Evolutionary conservation across 2,113 vertebrate species (phyloP).

Genomic region (Struthidea cinerea): DNA sequence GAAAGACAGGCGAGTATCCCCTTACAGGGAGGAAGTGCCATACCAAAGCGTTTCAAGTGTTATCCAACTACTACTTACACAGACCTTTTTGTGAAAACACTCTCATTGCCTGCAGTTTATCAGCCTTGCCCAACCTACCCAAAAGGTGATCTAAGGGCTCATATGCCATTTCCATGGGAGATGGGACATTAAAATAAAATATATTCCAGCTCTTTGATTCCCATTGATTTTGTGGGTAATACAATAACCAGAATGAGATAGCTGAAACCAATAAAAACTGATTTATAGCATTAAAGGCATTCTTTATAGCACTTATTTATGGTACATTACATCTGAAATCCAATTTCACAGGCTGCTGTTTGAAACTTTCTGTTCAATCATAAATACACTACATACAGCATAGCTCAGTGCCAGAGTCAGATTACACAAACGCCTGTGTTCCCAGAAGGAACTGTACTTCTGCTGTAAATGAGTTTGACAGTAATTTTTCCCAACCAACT

Average conservation of each 20-base stretch:
- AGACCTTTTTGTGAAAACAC: constrained; percentile 31
- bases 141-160: constrained; percentile 68
- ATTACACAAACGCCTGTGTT: constrained; percentile 73
- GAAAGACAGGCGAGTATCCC: neutral
- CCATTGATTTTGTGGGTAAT: constrained; percentile 80
- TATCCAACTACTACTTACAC: constrained; percentile 47
- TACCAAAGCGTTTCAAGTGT: constrained; percentile 4
- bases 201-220: constrained; percentile 80
- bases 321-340: constrained; percentile 84
- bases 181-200: constrained; percentile 81
- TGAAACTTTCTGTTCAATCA: constrained; percentile 82
- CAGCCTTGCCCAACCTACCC: constrained; percentile 63
- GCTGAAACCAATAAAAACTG: constrained; percentile 83
- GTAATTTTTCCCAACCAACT: constrained; percentile 70
- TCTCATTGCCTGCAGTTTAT: constrained; percentile 45
- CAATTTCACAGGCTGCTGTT: constrained; percentile 82
- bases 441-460: constrained; percentile 70
- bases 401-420: constrained; percentile 72
- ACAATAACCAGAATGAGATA: constrained; percentile 83
- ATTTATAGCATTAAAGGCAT: constrained; percentile 82
- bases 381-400: constrained; percentile 77
- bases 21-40: neutral
- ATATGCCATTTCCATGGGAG: constrained; percentile 72
- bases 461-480: constrained; percentile 69
- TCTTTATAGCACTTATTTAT: constrained; percentile 85